Evolutionary conservation across 2,888 invertebrate genomes (phyloP).

Genomic region (Sepioteuthis lessoniana): DNA sequence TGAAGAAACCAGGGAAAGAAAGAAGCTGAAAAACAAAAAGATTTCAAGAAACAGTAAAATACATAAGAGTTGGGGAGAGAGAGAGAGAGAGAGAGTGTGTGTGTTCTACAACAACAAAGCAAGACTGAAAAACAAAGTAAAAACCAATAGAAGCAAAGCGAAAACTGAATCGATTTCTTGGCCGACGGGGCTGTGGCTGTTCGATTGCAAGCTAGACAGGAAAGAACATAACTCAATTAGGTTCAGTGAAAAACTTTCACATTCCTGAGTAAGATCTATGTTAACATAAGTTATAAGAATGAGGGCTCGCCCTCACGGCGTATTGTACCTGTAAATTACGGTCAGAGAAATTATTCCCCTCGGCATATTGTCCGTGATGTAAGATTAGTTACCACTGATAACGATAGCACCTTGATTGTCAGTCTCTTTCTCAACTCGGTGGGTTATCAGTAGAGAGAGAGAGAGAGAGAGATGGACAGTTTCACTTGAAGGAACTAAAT

Average conservation of each 20-base stretch:
- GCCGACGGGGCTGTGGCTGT: background rate
- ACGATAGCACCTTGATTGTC: constrained; percentile 33
- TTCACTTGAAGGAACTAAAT: background rate
- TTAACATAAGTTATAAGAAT: background rate
- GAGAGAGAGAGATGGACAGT: background rate
- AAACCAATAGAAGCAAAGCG: background rate
- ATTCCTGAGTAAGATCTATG: background rate
- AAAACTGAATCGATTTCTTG: background rate
- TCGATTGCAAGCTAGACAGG: background rate
- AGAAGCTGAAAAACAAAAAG: no score
- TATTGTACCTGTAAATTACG: background rate
- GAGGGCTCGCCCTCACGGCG: background rate
- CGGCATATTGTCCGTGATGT: background rate
- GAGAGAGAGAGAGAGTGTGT: background rate
- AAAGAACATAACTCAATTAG: background rate
- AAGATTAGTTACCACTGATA: constrained; percentile 21
- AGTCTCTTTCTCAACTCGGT: background rate
- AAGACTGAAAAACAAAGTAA: background rate
- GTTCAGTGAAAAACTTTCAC: constrained; percentile 33
- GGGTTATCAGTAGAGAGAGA: background rate
- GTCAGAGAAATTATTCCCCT: background rate
- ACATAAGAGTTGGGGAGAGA: background rate
- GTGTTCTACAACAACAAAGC: background rate
- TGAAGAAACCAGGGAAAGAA: no score
- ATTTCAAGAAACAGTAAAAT: no score